Evolutionary conservation across 2,113 vertebrate genomes (phyloP).

Genomic region (Benitochromis conjunctus): DNA sequence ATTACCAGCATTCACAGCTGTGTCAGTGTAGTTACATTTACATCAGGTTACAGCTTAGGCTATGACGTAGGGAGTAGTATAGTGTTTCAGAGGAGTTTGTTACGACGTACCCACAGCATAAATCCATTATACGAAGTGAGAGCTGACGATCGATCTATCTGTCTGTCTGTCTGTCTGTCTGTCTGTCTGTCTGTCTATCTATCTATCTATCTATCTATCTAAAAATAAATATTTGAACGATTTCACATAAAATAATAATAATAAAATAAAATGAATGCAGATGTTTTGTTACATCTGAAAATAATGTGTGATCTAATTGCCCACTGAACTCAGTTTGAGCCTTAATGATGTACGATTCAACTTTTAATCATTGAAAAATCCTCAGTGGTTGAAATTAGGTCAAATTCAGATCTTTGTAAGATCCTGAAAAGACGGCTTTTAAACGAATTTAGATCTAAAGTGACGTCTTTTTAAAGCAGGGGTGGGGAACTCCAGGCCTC

Average conservation of each 20-base stretch:
- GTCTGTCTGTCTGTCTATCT: too few species aligned
- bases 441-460: background rate
- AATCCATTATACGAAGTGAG: background rate
- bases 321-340: background rate
- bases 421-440: accelerated
- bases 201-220: too few species aligned
- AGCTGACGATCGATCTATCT: too few species aligned
- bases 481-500: background rate
- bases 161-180: too few species aligned
- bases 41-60: accelerated
- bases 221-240: background rate
- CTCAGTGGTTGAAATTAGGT: background rate
- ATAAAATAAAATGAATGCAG: background rate
- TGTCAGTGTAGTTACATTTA: background rate
- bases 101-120: background rate
- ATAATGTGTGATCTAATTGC: accelerated
- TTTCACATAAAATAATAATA: background rate
- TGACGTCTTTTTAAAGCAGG: background rate
- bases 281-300: background rate
- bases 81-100: background rate
- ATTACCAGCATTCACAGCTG: background rate
- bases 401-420: background rate
- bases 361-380: background rate
- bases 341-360: background rate
- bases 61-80: background rate